phyloP scores from a whole-genome alignment of 2,888 invertebrate genomes.

The Synanthedon tipuliformis region DNA sequence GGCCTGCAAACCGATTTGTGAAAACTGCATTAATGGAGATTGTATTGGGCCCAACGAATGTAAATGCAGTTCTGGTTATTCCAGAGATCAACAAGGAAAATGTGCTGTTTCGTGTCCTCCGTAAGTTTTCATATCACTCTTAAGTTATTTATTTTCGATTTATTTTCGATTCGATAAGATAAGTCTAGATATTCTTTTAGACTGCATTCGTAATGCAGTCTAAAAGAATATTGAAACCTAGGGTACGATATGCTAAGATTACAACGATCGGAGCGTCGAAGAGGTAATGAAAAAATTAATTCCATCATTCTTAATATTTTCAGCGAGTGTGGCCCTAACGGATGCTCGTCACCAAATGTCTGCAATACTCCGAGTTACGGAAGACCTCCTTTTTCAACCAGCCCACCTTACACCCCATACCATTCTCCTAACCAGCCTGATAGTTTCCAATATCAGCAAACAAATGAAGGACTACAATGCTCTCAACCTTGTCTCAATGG shows the following conservation, averaged over 20 bases:
- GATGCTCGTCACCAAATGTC: constrained; percentile 39
- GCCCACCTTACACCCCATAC: constrained; percentile 2
- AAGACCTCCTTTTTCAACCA: constrained; percentile 15
- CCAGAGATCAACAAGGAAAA: constrained; percentile 20
- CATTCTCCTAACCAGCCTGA: constrained; percentile 9
- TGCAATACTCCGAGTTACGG: constrained; percentile 39
- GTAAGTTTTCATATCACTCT: constrained; percentile 20
- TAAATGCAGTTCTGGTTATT: constrained; percentile 45
- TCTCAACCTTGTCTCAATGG: constrained; percentile 77
- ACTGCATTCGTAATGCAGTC: too few species aligned
- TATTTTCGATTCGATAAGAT: too few species aligned
- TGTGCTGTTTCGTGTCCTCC: constrained; percentile 38
- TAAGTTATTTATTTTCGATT: too few species aligned
- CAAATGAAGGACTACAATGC: constrained; percentile 44
- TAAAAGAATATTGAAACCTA: too few species aligned
- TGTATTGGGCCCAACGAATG: constrained; percentile 67
- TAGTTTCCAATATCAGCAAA: constrained; percentile 8
- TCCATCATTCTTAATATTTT: constrained; percentile 8
- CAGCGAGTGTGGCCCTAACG: constrained; percentile 60
- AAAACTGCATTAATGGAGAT: constrained; percentile 39
- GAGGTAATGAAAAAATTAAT: too few species aligned
- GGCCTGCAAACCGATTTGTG: constrained; percentile 5
- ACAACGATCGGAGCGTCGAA: too few species aligned
- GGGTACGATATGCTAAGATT: too few species aligned
- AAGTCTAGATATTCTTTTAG: too few species aligned